Conservation (phyloP, 1,140 invertebrate species). For the Drosophila sp. region DNA sequence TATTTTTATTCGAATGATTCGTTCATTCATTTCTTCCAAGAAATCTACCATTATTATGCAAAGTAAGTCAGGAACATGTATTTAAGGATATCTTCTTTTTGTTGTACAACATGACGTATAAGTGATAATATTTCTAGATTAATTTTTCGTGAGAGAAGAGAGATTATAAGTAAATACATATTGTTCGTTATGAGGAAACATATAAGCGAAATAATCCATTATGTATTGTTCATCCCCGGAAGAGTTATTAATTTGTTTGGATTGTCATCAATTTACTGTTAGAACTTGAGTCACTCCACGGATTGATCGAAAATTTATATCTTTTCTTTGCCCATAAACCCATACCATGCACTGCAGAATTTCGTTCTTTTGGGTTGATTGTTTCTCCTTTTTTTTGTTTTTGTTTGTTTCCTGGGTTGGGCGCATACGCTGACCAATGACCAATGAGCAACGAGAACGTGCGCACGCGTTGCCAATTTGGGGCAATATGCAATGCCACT, state of each 20-base stretch:
- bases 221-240: neutral
- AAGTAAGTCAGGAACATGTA: neutral
- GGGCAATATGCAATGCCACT: conserved; percentile 72
- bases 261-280: conserved; percentile 3
- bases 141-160: too few relatives aligned
- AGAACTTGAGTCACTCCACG: neutral
- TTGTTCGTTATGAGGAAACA: neutral
- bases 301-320: neutral
- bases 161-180: too few relatives aligned
- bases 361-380: neutral
- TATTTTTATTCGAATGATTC: neutral
- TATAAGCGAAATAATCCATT: neutral
- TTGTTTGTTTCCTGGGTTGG: conserved; percentile 25
- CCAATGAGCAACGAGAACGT: conserved; percentile 12
- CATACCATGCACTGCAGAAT: conserved; percentile 8
- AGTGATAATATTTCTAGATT: neutral
- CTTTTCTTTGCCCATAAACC: neutral
- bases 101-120: neutral
- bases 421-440: conserved; percentile 6
- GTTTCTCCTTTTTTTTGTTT: neutral
- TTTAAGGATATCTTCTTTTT: neutral
- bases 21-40: neutral
- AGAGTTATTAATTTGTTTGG: neutral
- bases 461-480: conserved; percentile 54
- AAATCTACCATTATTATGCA: neutral